phyloP scores from a whole-genome alignment of 2,888 invertebrate genomes.

The Tipula helvola region DNA sequence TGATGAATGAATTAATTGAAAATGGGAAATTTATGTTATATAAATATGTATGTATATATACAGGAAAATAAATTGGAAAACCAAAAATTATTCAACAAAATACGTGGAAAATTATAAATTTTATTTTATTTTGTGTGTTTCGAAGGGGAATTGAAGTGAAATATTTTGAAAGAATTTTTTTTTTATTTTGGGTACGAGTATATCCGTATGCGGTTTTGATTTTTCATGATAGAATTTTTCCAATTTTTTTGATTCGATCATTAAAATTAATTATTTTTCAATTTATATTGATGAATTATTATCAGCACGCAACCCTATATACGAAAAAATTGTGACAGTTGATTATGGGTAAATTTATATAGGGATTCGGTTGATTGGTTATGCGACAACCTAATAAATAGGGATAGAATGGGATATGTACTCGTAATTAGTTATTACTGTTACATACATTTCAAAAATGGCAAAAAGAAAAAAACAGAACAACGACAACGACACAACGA shows the following conservation, averaged over 20 bases:
- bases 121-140: background rate
- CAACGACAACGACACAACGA: background rate
- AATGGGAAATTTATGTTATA: background rate
- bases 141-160: background rate
- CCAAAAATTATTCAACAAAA: background rate
- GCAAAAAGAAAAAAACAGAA: background rate
- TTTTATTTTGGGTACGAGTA: background rate
- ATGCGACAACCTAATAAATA: background rate
- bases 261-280: background rate
- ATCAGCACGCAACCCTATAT: background rate
- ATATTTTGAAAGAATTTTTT: background rate
- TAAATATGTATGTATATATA: no score
- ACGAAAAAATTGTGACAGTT: background rate
- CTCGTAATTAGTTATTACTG: no score
- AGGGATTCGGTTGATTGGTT: background rate
- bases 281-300: background rate
- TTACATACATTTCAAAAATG: no score
- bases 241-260: background rate
- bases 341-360: background rate
- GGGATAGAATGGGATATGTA: background rate
- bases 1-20: background rate
- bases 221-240: background rate
- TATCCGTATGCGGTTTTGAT: background rate
- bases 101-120: background rate
- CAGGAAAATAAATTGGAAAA: background rate